Evolutionary conservation across 2,797 vertebrate species (phyloP).

Genomic region (Sparidentex hasta): DNA sequence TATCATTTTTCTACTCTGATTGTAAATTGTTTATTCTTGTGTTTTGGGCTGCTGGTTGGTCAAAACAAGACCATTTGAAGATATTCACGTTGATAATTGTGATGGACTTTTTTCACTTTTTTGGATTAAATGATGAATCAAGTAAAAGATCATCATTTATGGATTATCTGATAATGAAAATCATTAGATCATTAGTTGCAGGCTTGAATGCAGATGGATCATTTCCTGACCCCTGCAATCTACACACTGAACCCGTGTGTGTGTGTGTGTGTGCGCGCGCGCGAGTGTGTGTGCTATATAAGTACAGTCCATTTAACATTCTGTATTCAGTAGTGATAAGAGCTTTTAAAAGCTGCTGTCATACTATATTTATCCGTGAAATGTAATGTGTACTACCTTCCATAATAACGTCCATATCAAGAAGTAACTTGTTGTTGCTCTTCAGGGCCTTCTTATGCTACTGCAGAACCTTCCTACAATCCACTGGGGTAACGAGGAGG

Average conservation of each 20-base stretch:
- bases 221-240: too few relatives aligned
- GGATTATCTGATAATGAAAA: background rate
- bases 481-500: conserved; percentile 99
- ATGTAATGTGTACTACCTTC: background rate
- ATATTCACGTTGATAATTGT: too few relatives aligned
- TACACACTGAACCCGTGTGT: too few relatives aligned
- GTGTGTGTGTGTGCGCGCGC: too few relatives aligned
- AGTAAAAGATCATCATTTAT: too few relatives aligned
- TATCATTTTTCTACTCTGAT: background rate
- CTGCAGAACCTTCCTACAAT: conserved; percentile 99
- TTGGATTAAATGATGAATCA: too few relatives aligned
- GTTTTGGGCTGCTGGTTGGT: background rate
- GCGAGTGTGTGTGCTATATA: too few relatives aligned
- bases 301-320: too few relatives aligned
- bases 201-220: background rate
- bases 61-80: background rate
- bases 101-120: too few relatives aligned
- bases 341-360: background rate
- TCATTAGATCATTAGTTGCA: background rate
- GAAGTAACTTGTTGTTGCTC: conserved; percentile 12
- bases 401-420: background rate
- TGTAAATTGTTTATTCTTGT: background rate
- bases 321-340: background rate
- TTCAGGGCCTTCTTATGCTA: conserved; percentile 96
- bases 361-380: conserved; percentile 2